phyloP scores from a whole-genome alignment of 2,797 vertebrate species.

The Lates japonicus region DNA sequence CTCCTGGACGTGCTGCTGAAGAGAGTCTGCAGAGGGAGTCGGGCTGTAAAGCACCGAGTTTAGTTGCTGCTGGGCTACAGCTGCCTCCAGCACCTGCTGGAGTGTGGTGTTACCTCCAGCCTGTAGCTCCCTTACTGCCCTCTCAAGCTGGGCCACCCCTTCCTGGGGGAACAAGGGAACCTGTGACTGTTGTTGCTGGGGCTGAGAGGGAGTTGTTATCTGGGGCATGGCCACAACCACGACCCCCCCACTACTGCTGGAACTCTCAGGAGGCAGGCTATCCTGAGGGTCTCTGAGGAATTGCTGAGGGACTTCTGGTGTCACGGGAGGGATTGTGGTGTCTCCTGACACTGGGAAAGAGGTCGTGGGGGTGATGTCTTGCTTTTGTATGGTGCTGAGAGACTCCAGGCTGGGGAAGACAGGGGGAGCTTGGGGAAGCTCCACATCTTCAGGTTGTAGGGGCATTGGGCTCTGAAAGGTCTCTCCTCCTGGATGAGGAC shows the following conservation, averaged over 20 bases:
- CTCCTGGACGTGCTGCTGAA: slow-evolving; percentile 92
- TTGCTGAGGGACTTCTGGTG: slow-evolving; percentile 93
- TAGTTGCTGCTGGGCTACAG: slow-evolving; percentile 90
- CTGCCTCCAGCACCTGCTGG: slow-evolving; percentile 93
- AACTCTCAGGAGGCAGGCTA: slow-evolving; percentile 87
- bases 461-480: slow-evolving; percentile 91
- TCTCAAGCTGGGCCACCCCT: slow-evolving; percentile 93
- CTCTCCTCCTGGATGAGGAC: slow-evolving; percentile 85
- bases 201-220: slow-evolving; percentile 84
- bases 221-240: slow-evolving; percentile 91
- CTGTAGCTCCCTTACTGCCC: slow-evolving; percentile 94
- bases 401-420: slow-evolving; percentile 90
- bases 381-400: slow-evolving; percentile 92
- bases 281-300: slow-evolving; percentile 92
- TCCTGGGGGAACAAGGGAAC: slow-evolving; percentile 91
- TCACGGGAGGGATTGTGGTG: slow-evolving; percentile 87
- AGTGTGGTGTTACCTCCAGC: slow-evolving; percentile 87
- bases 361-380: slow-evolving; percentile 91
- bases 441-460: slow-evolving; percentile 90
- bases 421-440: slow-evolving; percentile 89
- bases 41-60: slow-evolving; percentile 95
- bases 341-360: slow-evolving; percentile 93
- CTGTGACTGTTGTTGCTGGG: slow-evolving; percentile 79
- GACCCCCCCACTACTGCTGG: slow-evolving; percentile 80
- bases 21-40: slow-evolving; percentile 89